These are phyloP conservation scores for Diploptera punctata DNA, from an alignment of 2,888 invertebrate genomes.

Conservation along the genomic window DNA sequence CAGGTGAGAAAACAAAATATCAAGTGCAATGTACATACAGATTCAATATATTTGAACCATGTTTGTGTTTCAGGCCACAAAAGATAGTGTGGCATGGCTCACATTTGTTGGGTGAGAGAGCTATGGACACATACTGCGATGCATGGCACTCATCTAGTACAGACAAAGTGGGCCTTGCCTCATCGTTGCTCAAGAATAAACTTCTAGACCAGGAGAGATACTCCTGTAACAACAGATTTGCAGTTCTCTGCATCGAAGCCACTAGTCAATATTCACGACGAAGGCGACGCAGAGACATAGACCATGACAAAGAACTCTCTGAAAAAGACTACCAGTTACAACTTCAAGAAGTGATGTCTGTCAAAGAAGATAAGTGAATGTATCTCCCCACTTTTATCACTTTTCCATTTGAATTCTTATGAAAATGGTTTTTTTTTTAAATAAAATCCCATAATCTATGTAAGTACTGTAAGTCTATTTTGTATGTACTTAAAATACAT, in stretches of 20 bases:
- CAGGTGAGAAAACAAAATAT: no score
- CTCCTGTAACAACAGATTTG: slow-evolving; percentile 86
- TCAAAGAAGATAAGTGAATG: slow-evolving; percentile 1
- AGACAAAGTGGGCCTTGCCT: slow-evolving; percentile 80
- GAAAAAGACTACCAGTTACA: slow-evolving; percentile 6
- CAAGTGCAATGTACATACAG: no score
- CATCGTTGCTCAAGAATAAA: slow-evolving; percentile 75
- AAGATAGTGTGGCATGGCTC: slow-evolving; percentile 98
- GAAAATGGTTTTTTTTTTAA: neutral
- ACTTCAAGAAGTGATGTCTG: neutral
- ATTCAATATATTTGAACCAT: no score
- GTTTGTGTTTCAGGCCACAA: slow-evolving; percentile 84
- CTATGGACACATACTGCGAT: slow-evolving; percentile 86
- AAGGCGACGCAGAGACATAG: slow-evolving; percentile 50
- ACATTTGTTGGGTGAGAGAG: slow-evolving; percentile 81
- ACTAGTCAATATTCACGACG: slow-evolving; percentile 64
- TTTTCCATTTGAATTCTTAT: slow-evolving; percentile 9
- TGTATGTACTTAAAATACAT: slow-evolving; percentile 29
- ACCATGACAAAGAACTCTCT: neutral
- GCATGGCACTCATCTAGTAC: slow-evolving; percentile 86
- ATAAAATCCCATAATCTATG: neutral
- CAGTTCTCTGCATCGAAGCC: slow-evolving; percentile 91
- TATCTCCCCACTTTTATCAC: neutral
- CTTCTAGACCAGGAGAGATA: slow-evolving; percentile 81
- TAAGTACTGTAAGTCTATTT: slow-evolving; percentile 22